These are phyloP conservation scores for Tridacna gigas DNA, from an alignment of 2,888 invertebrate genomes.

Conservation along the genomic window DNA sequence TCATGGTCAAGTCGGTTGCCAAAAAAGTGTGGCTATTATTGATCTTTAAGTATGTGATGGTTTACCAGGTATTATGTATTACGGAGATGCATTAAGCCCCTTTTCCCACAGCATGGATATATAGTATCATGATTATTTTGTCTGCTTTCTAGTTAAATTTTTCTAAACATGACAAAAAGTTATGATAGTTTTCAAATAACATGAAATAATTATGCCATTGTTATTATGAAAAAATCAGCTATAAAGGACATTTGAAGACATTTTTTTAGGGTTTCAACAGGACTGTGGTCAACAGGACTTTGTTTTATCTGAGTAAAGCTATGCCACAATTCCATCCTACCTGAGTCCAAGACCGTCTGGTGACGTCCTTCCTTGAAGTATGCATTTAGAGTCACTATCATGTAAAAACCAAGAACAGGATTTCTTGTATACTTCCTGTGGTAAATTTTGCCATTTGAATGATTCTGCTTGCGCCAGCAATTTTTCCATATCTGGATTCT, in stretches of 20 bases:
- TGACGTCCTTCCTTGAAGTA: slow-evolving; percentile 85
- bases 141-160: too few species aligned
- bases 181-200: too few species aligned
- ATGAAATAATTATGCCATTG: too few species aligned
- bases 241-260: background rate
- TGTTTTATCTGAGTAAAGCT: background rate
- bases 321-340: slow-evolving; percentile 56
- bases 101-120: too few species aligned
- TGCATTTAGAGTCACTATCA: slow-evolving; percentile 90
- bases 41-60: too few species aligned
- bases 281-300: background rate
- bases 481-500: slow-evolving; percentile 72
- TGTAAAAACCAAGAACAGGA: slow-evolving; percentile 91
- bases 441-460: slow-evolving; percentile 78
- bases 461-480: slow-evolving; percentile 72
- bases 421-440: slow-evolving; percentile 86
- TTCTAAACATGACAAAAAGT: too few species aligned
- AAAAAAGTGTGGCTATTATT: too few species aligned
- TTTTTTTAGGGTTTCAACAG: background rate
- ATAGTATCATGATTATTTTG: too few species aligned
- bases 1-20: too few species aligned
- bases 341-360: slow-evolving; percentile 76
- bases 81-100: too few species aligned
- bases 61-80: too few species aligned
- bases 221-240: background rate